Evolutionary conservation across 2,888 invertebrate genomes (phyloP), one percentile per base, ranked within the genome.

Genomic region (Hyposoter didymator): DNA sequence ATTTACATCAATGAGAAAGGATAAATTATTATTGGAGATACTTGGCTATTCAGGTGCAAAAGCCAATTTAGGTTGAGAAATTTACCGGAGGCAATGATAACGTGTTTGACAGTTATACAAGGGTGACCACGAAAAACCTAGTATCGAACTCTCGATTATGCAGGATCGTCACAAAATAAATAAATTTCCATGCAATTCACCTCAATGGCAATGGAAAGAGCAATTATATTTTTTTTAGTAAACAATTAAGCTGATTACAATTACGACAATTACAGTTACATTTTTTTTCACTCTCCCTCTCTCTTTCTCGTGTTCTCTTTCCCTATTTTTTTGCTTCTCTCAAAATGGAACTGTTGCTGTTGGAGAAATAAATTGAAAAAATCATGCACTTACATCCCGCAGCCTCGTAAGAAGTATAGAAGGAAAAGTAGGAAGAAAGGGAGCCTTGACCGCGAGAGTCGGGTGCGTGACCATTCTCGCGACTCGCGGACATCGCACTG

Each of bases 381-480:
- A 55, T 12, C 17, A 47, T 59, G 22, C 28, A 19, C 67, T 39
- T 55, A 55, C 43, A 64, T 47, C 28, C 66, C 43, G 43, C 39
- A 49, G 35, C 49, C 45, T 72, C 12, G 55, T 55, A 55, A 66
- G 75, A 73, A 67, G 52, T 64, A 39, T 49, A 59, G 45, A 72
- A 74, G 85, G 45, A 85, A 84, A 87, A 78, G 82, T 80, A 82
- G 87, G 87, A 88, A 88, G 88, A 87, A 84, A 88, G 88, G 89
- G 87, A 87, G 89, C 90, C 90, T 90, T 90, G 90, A 90, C 90
- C 90, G 89, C 79, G 72, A 72, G 59, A 72, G 85, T 78, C 84
- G 86, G 87, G 88, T 90, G 88, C 91, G 90, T 89, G 91, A 89
- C 89, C 88, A 89, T 90, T 89, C 87, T 85, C 87, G 90, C 88